Evolutionary conservation across 1,140 invertebrate species (phyloP), one percentile per base, ranked within the genome.

Genomic region (Cherax quadricarinatus): DNA sequence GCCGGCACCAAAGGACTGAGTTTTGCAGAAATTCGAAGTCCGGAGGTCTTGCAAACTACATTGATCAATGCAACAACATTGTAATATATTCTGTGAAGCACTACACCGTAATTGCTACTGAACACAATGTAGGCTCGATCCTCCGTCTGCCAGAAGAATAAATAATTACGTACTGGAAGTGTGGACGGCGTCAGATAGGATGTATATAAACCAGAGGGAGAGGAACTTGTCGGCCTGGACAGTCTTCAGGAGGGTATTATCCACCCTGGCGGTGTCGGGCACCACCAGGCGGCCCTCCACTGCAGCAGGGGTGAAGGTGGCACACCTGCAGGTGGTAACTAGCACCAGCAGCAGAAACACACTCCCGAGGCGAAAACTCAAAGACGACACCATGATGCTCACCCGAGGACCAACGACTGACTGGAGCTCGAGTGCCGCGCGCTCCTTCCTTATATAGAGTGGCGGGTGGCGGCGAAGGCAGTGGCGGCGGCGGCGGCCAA

Each of bases 141-240:
- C 30, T 41, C 30, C 30, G 30, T 41, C 30, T 41, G 30, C 2
- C 30, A 41, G 30, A 41, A 41, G 30, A 41, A 41, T 41, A 41
- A 41, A 7, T 57, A 7, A 21, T 49, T 88, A 93, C 94, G 94
- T 94, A 96, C 96, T 95, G 94, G 96, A 96, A 93, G 95, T 95
- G 92, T 94, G 94, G 87, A 96, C 95, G 89, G 96, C 95, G 89
- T 96, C 95, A 94, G 95, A 95, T 94, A 96, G 95, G 0, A 89
- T 84, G 94, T 96, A 96, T 84, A 96, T 95, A 91, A 96, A 94
- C 96, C 96, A 96, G 21, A 96, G 94, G 7, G 95, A 95, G 94
- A 96, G 96, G 94, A 96, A 96, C 87, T 95, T 95, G 93, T 96
- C 95, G 82, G 96, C 95, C 41, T 94, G 94, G 6, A 95, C 94